Evolutionary conservation across 2,113 vertebrate genomes (phyloP).

Genomic region (Tupaia chinensis): DNA sequence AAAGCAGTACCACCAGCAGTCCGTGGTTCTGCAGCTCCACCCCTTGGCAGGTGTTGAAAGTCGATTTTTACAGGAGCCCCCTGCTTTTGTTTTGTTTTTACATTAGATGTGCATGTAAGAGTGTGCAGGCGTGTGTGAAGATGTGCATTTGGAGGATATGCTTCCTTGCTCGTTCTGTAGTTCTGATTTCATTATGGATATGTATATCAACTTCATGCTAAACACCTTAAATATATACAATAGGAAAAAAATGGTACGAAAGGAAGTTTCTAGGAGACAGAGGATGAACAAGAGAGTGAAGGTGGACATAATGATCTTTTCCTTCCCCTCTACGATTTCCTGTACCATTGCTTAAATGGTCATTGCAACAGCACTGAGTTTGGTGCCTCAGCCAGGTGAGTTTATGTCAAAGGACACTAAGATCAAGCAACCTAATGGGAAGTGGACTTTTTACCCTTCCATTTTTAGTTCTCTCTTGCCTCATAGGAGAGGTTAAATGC

Average conservation of each 20-base stretch:
- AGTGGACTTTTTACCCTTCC: neutral
- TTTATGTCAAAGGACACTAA: neutral
- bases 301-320: neutral
- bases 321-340: neutral
- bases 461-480: neutral
- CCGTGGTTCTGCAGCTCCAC: neutral
- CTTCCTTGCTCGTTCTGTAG: neutral
- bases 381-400: neutral
- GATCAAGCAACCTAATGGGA: neutral
- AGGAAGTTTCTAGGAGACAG: neutral
- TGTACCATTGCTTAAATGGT: neutral
- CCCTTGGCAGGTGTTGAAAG: constrained; percentile 26
- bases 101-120: neutral
- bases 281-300: neutral
- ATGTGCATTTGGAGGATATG: neutral
- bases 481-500: neutral
- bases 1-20: neutral
- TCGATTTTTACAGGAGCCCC: neutral
- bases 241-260: neutral
- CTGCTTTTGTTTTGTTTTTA: neutral
- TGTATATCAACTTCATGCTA: neutral
- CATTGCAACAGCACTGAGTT: neutral
- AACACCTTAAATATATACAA: neutral
- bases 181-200: neutral
- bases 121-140: neutral